These are phyloP conservation scores for Caenorhabditis imperialis DNA, from an alignment of 2,888 invertebrate species.

Conservation along the genomic window DNA sequence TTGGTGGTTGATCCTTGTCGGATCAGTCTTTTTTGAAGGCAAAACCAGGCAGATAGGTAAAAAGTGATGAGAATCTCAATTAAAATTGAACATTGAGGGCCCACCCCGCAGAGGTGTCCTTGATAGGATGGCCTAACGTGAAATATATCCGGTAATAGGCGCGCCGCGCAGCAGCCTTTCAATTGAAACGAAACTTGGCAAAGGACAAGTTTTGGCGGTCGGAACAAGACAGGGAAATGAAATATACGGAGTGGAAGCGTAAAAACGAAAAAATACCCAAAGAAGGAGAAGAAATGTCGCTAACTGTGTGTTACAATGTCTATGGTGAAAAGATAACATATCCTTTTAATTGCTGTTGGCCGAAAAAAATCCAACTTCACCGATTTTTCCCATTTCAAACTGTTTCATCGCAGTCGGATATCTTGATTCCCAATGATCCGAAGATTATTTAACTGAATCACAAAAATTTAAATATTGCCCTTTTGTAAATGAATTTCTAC, in stretches of 20 bases:
- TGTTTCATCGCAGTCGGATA: too few species aligned
- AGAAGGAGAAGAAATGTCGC: constrained; percentile 21
- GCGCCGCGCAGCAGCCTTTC: constrained; percentile 41
- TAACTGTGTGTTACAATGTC: constrained; percentile 7
- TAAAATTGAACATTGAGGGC: constrained; percentile 21
- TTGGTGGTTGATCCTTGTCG: too few species aligned
- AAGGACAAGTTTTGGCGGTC: constrained; percentile 56
- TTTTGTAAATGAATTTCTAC: too few species aligned
- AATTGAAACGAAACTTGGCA: constrained; percentile 55
- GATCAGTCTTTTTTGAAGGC: constrained; percentile 3
- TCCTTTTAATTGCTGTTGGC: too few species aligned
- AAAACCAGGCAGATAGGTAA: constrained; percentile 4
- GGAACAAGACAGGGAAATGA: constrained; percentile 28
- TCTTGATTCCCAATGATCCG: too few species aligned
- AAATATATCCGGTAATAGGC: constrained; percentile 57
- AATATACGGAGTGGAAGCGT: constrained; percentile 9
- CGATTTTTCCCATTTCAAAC: too few species aligned
- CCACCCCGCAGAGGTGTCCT: constrained; percentile 28
- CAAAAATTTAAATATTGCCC: too few species aligned
- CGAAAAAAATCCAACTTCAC: too few species aligned
- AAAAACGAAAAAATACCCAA: neutral
- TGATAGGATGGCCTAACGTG: constrained; percentile 41
- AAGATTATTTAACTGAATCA: too few species aligned
- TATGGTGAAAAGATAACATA: too few species aligned
- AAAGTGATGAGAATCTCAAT: constrained; percentile 35